phyloP scores from a whole-genome alignment of 1,140 invertebrate genomes.

The Nylanderia fulva region DNA sequence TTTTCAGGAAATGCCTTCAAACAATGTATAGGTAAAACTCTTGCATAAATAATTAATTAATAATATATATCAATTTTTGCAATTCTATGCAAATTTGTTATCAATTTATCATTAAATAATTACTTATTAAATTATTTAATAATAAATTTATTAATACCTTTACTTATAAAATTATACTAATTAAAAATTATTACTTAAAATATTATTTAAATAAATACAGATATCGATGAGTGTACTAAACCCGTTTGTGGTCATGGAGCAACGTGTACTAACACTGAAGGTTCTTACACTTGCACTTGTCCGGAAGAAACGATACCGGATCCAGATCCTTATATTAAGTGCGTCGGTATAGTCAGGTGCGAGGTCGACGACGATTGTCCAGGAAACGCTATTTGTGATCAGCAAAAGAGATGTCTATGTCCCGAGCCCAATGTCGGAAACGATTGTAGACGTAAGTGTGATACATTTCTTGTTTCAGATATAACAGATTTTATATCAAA shows the following conservation, averaged over 20 bases:
- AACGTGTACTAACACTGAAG: slow-evolving; percentile 92
- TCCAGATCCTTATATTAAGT: slow-evolving; percentile 92
- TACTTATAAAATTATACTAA: background rate
- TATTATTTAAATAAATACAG: slow-evolving; percentile 77
- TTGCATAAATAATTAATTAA: slow-evolving; percentile 11
- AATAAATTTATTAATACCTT: background rate
- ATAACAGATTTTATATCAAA: background rate
- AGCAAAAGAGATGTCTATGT: slow-evolving; percentile 92
- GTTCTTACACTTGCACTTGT: slow-evolving; percentile 92
- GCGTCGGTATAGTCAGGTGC: slow-evolving; percentile 93
- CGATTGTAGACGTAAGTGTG: slow-evolving; percentile 94
- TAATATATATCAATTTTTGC: background rate
- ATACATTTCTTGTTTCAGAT: background rate
- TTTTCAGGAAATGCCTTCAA: slow-evolving; percentile 92
- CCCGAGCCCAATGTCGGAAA: slow-evolving; percentile 96
- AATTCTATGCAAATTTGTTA: background rate
- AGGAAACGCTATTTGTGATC: slow-evolving; percentile 95
- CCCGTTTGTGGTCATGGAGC: slow-evolving; percentile 92
- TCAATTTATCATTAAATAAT: background rate
- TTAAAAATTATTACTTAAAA: background rate
- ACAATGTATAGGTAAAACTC: slow-evolving; percentile 88
- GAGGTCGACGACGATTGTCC: slow-evolving; percentile 92
- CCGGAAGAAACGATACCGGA: slow-evolving; percentile 93
- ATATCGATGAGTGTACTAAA: slow-evolving; percentile 93
- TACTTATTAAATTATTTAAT: no score